Evolutionary conservation across 92 coral and sea anemone genomes (phyloP).

Genomic region (Actinernus sp.): DNA sequence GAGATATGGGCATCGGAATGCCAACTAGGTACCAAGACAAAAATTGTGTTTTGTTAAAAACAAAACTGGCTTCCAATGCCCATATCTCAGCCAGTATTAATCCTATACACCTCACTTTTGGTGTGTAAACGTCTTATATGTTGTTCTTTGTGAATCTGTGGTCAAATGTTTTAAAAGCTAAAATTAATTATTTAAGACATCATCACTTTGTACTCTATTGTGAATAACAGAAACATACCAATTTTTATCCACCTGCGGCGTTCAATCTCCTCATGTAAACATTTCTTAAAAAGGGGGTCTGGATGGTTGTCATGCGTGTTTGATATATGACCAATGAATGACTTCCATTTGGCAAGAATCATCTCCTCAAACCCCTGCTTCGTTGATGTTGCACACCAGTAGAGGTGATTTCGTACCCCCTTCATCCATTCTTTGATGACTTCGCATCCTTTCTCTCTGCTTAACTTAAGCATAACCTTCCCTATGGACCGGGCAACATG

Average conservation of each 20-base stretch:
- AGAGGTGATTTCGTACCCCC: slow-evolving; percentile 36
- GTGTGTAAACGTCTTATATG: slow-evolving; percentile 32
- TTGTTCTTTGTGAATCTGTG: too few species aligned
- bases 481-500: slow-evolving; percentile 46
- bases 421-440: slow-evolving; percentile 32
- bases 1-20: too few species aligned
- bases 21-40: too few species aligned
- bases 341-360: slow-evolving; percentile 45
- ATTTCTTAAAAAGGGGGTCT: slow-evolving; percentile 6
- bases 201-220: too few species aligned
- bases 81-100: too few species aligned
- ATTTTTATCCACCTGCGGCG: slow-evolving; percentile 27
- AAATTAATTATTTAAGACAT: too few species aligned
- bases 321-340: slow-evolving; percentile 36
- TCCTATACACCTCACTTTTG: slow-evolving; percentile 21
- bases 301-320: slow-evolving; percentile 40
- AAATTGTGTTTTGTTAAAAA: too few species aligned
- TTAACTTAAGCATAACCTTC: slow-evolving; percentile 41
- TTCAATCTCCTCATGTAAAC: slow-evolving; percentile 34
- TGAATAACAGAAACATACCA: too few species aligned
- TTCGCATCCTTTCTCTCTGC: slow-evolving; percentile 62
- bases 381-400: slow-evolving; percentile 63
- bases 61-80: too few species aligned
- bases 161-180: too few species aligned
- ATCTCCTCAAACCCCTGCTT: slow-evolving; percentile 29